Evolutionary conservation across 2,113 vertebrate genomes (phyloP).

Genomic region (Corythornis cristatus): DNA sequence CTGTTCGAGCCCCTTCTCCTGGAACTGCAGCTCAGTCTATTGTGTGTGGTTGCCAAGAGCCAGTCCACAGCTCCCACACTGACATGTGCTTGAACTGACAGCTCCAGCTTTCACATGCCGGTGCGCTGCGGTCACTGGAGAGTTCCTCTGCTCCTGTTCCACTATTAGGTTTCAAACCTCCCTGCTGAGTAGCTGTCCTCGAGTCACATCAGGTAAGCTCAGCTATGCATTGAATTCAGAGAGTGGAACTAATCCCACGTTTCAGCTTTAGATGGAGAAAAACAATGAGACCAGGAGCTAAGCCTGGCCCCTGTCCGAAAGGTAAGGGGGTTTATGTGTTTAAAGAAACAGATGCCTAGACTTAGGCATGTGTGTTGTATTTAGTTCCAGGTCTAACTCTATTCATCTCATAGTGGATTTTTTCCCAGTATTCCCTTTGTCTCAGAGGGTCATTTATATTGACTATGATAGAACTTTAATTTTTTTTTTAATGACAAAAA

Average conservation of each 20-base stretch:
- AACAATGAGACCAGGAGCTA: slow-evolving; percentile 32
- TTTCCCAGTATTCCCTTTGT: not conserved
- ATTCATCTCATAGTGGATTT: not conserved
- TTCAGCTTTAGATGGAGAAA: slow-evolving; percentile 27
- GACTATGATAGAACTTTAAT: not conserved
- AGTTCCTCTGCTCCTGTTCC: slow-evolving; percentile 75
- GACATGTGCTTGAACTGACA: slow-evolving; percentile 53
- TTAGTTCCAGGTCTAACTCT: not conserved
- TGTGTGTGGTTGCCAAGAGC: not conserved
- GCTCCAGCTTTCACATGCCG: slow-evolving; percentile 72
- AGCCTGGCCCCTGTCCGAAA: not conserved
- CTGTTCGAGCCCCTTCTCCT: not conserved
- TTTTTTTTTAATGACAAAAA: not conserved
- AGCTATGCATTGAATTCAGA: slow-evolving; percentile 72
- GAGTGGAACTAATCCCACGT: slow-evolving; percentile 62
- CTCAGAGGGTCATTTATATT: not conserved
- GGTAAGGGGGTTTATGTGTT: not conserved
- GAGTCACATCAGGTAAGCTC: slow-evolving; percentile 70
- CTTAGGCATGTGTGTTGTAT: not conserved
- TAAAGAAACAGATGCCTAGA: not conserved
- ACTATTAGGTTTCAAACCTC: slow-evolving; percentile 72
- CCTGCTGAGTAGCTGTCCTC: slow-evolving; percentile 74
- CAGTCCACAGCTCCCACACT: not conserved
- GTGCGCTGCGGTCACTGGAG: slow-evolving; percentile 44
- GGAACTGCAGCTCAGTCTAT: not conserved